A percentile compares a stretch with the other conserved stretches of the same genome.
Conservation (phyloP, 2,113 vertebrate species). For the Anoplopoma fimbria region DNA sequence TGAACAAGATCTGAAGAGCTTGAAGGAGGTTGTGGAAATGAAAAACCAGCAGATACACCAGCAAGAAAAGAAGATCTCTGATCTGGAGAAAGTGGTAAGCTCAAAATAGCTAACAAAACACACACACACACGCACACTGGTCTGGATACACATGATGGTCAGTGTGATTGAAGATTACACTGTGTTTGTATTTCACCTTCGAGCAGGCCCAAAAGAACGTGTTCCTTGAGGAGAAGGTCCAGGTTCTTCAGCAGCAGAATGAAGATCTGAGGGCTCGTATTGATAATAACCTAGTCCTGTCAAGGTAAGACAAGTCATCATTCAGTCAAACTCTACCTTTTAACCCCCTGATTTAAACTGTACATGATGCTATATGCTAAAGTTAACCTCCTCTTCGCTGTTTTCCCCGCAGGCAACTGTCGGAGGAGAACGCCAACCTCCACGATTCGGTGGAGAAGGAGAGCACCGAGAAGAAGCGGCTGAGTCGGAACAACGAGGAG, state of each 20-base stretch:
- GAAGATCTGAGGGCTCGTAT: constrained; percentile 95
- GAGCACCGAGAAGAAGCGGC: constrained; percentile 93
- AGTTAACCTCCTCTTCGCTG: background rate
- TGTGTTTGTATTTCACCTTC: constrained; percentile 58
- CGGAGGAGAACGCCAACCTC: constrained; percentile 95
- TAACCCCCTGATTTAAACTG: background rate
- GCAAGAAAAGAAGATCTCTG: constrained; percentile 94
- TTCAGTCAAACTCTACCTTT: background rate
- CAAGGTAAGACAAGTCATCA: constrained; percentile 83
- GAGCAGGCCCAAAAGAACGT: constrained; percentile 95
- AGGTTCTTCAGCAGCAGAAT: constrained; percentile 95
- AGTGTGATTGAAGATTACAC: constrained; percentile 67
- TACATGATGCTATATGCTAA: background rate
- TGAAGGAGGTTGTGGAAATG: constrained; percentile 96
- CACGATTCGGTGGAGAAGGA: constrained; percentile 95
- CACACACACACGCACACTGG: background rate
- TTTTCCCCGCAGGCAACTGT: constrained; percentile 88
- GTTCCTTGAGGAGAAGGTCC: constrained; percentile 93
- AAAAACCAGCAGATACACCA: constrained; percentile 97
- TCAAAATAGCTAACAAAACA: constrained; percentile 62
- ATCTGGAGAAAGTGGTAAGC: constrained; percentile 95
- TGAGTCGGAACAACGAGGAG: constrained; percentile 96
- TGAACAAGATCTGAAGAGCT: constrained; percentile 93
- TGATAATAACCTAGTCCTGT: constrained; percentile 89
- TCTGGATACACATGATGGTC: background rate